Percentiles rank a stretch among this genome's conserved stretches.
phyloP scores from a whole-genome alignment of 1,140 invertebrate genomes.

The Lysiphlebus fabarum region DNA sequence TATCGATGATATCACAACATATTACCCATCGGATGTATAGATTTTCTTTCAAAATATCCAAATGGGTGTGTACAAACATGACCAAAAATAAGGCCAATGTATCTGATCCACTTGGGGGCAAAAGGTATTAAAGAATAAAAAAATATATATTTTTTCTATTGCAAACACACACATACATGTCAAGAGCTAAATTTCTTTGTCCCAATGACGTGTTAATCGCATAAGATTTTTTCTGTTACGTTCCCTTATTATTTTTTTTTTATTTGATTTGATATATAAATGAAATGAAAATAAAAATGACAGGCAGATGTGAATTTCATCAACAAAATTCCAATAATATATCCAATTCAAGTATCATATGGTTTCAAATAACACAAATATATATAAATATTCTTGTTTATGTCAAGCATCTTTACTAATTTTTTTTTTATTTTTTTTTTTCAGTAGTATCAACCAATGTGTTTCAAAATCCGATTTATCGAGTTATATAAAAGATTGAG shows the following conservation, averaged over 20 bases:
- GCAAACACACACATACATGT: background rate
- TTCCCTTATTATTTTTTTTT: background rate
- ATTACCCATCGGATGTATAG: too few species aligned
- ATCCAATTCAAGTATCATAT: slow-evolving; percentile 25
- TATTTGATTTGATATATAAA: too few species aligned
- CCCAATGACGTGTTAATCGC: slow-evolving; percentile 46
- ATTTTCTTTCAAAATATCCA: background rate
- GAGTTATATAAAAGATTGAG: background rate
- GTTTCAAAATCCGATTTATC: slow-evolving; percentile 20
- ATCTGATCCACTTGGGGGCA: too few species aligned
- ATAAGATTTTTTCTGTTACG: slow-evolving; percentile 30
- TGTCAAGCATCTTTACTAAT: slow-evolving; percentile 14
- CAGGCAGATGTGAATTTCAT: slow-evolving; percentile 24
- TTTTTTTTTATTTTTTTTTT: slow-evolving; percentile 14
- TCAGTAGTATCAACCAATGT: background rate
- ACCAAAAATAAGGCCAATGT: too few species aligned
- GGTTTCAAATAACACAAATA: slow-evolving; percentile 17
- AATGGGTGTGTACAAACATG: too few species aligned
- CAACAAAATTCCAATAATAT: slow-evolving; percentile 27
- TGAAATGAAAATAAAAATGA: slow-evolving; percentile 18
- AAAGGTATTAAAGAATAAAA: background rate
- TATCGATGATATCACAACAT: too few species aligned
- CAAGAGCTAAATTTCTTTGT: slow-evolving; percentile 33
- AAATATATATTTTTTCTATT: background rate
- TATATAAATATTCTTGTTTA: slow-evolving; percentile 15